phyloP scores from a whole-genome alignment of 2,888 invertebrate genomes.

The Calameuta filiformis region DNA sequence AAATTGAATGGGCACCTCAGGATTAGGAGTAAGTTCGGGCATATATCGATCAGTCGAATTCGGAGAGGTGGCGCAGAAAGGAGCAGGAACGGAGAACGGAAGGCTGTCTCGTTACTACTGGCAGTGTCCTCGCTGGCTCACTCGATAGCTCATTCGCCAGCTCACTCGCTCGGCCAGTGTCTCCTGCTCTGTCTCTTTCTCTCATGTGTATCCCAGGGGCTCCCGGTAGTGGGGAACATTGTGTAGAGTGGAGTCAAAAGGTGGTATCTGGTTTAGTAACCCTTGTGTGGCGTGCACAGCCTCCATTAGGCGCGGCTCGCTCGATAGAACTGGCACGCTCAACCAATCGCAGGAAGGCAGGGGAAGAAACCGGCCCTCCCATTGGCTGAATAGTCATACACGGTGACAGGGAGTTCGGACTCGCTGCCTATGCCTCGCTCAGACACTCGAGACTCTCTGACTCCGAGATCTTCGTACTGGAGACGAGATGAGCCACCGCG shows the following conservation, averaged over 20 bases:
- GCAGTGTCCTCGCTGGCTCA: neutral
- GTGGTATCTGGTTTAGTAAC: constrained; percentile 1
- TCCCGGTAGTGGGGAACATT: neutral
- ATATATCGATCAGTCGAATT: constrained; percentile 1
- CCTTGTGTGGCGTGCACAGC: constrained; percentile 16
- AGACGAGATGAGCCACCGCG: constrained; percentile 23
- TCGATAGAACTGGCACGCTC: constrained; percentile 58
- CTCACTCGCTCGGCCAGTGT: neutral
- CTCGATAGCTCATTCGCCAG: too few relatives aligned
- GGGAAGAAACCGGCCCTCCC: constrained; percentile 52
- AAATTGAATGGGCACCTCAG: neutral
- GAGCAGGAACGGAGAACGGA: neutral
- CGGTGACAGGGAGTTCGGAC: constrained; percentile 39
- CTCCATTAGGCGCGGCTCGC: constrained; percentile 62
- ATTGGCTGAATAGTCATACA: constrained; percentile 56
- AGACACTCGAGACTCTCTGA: neutral
- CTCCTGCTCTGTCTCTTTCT: neutral
- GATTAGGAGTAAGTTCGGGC: neutral
- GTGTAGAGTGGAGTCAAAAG: neutral
- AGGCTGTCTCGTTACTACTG: neutral
- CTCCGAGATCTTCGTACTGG: constrained; percentile 2
- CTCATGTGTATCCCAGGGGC: neutral
- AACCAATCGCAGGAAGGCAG: constrained; percentile 55
- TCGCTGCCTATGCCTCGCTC: neutral
- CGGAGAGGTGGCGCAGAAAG: neutral